These are phyloP conservation scores for Balearica regulorum DNA, from an alignment of 2,797 vertebrate species.

Conservation along the genomic window DNA sequence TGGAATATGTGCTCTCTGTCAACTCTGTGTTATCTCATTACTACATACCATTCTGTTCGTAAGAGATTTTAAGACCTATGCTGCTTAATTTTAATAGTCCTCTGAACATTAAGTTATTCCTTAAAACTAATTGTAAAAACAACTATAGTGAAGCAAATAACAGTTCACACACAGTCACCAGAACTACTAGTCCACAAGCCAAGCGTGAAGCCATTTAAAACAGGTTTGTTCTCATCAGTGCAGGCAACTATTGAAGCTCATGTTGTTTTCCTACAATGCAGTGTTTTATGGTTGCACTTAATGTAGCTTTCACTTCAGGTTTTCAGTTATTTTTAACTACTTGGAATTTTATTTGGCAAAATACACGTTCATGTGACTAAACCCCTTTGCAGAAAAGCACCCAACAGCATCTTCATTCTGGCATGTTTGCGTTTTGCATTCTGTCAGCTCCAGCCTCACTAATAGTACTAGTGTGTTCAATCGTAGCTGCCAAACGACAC, in stretches of 20 bases:
- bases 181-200: not conserved
- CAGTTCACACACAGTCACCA: not conserved
- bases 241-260: not conserved
- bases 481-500: not conserved
- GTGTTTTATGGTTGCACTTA: not conserved
- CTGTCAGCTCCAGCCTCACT: not conserved
- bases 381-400: not conserved
- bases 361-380: not conserved
- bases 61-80: not conserved
- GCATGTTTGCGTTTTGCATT: not conserved
- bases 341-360: slow-evolving; percentile 42
- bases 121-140: not conserved
- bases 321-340: slow-evolving; percentile 27
- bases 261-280: not conserved
- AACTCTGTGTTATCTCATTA: not conserved
- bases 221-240: not conserved
- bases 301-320: not conserved
- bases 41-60: not conserved
- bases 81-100: not conserved
- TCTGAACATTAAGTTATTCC: not conserved
- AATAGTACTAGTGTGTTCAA: not conserved
- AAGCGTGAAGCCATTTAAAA: not conserved
- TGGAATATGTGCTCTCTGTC: slow-evolving; percentile 49
- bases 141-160: not conserved
- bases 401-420: not conserved